phyloP scores from a whole-genome alignment of 2,113 vertebrate species.

The Aptenodytes forsteri region DNA sequence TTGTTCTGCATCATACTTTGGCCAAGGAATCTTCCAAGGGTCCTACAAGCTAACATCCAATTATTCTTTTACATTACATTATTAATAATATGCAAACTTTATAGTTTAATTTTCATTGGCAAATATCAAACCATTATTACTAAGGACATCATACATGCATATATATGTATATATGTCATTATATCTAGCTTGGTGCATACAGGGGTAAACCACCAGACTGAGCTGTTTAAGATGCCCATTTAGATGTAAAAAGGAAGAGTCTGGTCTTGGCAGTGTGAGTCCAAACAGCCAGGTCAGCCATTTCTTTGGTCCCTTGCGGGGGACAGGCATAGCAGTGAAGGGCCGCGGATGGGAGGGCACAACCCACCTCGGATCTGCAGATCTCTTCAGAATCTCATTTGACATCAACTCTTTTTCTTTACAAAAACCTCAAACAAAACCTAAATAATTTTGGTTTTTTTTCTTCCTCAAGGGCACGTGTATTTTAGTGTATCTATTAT shows the following conservation, averaged over 20 bases:
- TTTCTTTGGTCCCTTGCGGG: not conserved
- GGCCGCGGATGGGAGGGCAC: not conserved
- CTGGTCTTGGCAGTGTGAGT: not conserved
- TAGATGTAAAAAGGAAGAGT: not conserved
- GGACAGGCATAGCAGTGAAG: not conserved
- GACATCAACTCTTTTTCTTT: not conserved
- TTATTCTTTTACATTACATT: not conserved
- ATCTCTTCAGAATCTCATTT: not conserved
- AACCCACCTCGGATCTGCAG: not conserved
- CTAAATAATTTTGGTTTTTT: not conserved
- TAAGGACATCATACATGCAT: not conserved
- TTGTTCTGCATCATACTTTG: not conserved
- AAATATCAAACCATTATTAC: not conserved
- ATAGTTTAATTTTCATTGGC: not conserved
- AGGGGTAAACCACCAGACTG: not conserved
- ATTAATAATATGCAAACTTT: not conserved
- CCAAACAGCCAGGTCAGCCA: no score
- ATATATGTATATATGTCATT: not conserved
- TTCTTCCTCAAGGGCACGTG: rapidly evolving
- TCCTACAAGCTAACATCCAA: not conserved
- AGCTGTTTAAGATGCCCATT: not conserved
- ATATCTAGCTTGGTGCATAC: not conserved
- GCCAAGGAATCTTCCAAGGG: not conserved
- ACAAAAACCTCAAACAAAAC: not conserved
- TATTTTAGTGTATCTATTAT: not conserved